Conservation (phyloP, 1,140 invertebrate species). For the Caenorhabditis latens region DNA sequence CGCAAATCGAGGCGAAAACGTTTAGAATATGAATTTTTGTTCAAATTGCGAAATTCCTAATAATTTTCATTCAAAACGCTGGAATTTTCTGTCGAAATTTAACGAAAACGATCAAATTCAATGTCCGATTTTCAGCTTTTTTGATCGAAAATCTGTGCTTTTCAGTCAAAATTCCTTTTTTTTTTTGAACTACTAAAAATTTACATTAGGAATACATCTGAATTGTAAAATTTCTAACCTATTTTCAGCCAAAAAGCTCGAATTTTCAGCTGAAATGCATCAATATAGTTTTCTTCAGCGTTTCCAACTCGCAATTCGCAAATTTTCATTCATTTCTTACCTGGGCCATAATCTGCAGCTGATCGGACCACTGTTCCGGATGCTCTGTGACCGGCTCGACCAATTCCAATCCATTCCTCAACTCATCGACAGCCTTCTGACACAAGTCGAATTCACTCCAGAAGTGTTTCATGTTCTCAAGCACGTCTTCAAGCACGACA, state of each 20-base stretch:
- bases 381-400: conserved; percentile 81
- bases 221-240: too few relatives aligned
- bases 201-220: too few relatives aligned
- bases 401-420: conserved; percentile 86
- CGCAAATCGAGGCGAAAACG: too few relatives aligned
- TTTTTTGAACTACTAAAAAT: too few relatives aligned
- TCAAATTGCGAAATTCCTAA: too few relatives aligned
- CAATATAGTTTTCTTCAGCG: background rate
- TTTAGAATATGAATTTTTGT: too few relatives aligned
- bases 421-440: conserved; percentile 88
- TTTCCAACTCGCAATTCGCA: background rate
- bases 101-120: background rate
- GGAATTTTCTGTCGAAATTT: too few relatives aligned
- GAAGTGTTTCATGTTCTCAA: conserved; percentile 91
- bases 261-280: background rate
- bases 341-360: conserved; percentile 46
- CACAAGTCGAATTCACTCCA: conserved; percentile 92
- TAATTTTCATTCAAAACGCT: too few relatives aligned
- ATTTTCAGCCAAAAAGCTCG: too few relatives aligned
- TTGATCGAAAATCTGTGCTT: too few relatives aligned
- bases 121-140: background rate
- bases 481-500: conserved; percentile 87
- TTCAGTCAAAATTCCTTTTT: too few relatives aligned
- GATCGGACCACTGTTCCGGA: conserved; percentile 55
- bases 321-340: background rate